Percentiles rank a stretch among this genome's conserved stretches.
Conservation (phyloP, 2,113 vertebrate species). For the Chaenogobius annularis region DNA sequence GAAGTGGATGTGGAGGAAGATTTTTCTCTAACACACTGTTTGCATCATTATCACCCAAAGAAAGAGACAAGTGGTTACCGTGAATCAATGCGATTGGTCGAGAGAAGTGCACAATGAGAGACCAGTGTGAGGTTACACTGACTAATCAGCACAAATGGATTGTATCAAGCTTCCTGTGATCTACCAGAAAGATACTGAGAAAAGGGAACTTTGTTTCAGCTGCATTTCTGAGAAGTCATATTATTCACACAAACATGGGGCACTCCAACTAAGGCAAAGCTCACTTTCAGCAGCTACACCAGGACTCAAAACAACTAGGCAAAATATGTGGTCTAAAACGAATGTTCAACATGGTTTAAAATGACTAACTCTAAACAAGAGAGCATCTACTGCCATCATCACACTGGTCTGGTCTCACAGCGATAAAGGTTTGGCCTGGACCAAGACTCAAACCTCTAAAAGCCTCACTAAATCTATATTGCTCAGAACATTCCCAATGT, state of each 20-base stretch:
- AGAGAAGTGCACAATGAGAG: constrained; percentile 32
- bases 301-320: not conserved
- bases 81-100: constrained; percentile 32
- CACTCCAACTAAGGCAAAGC: not conserved
- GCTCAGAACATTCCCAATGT: not conserved
- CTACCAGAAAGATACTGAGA: constrained; percentile 28
- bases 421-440: not conserved
- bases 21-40: constrained; percentile 5
- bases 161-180: constrained; percentile 61
- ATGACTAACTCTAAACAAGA: not conserved
- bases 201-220: constrained; percentile 33
- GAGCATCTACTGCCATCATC: not conserved
- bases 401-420: not conserved
- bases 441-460: not conserved
- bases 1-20: not conserved
- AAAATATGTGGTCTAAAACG: not conserved
- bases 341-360: not conserved
- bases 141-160: constrained; percentile 47
- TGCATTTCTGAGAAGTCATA: constrained; percentile 48
- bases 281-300: not conserved
- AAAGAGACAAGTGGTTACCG: constrained; percentile 12
- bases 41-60: constrained; percentile 1
- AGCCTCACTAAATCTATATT: not conserved
- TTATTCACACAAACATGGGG: not conserved
- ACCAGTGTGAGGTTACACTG: constrained; percentile 45